A percentile compares a stretch with the other conserved stretches of the same genome.
phyloP scores from a whole-genome alignment of 1,140 invertebrate species.

The Gerris buenoi region DNA sequence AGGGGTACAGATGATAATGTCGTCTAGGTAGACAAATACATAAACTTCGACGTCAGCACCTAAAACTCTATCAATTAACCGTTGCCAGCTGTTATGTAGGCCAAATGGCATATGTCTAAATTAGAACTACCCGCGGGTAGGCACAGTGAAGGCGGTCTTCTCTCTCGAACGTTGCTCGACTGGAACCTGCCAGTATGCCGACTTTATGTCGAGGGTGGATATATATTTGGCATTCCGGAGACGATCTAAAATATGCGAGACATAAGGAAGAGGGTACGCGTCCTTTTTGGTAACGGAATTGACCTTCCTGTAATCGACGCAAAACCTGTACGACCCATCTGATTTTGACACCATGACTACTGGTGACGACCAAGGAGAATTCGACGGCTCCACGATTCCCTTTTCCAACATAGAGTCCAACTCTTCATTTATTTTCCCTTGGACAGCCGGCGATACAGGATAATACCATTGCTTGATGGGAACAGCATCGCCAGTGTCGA shows the following conservation, averaged over 20 bases:
- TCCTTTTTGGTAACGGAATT: no score
- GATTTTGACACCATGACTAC: slow-evolving; percentile 37
- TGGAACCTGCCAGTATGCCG: slow-evolving; percentile 22
- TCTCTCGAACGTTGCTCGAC: slow-evolving; percentile 8
- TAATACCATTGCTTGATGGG: slow-evolving; percentile 16
- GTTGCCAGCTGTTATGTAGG: slow-evolving; percentile 29
- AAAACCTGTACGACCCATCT: no score
- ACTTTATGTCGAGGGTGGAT: slow-evolving; percentile 24
- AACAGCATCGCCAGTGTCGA: no score
- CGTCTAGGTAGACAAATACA: slow-evolving; percentile 25
- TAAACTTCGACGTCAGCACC: slow-evolving; percentile 23
- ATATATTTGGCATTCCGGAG: no score
- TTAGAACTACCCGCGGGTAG: slow-evolving; percentile 23
- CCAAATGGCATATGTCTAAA: slow-evolving; percentile 33
- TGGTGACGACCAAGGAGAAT: no score
- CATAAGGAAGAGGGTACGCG: no score
- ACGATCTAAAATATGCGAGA: no score
- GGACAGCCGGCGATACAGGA: slow-evolving; percentile 5
- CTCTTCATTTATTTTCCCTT: slow-evolving; percentile 16
- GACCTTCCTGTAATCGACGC: no score
- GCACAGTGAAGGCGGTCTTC: slow-evolving; percentile 17
- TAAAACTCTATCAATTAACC: slow-evolving; percentile 27
- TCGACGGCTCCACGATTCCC: slow-evolving; percentile 30
- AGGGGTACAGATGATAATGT: slow-evolving; percentile 23
- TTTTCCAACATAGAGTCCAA: slow-evolving; percentile 23